These are phyloP conservation scores for Thelaira solivaga DNA, from an alignment of 2,888 invertebrate genomes.

Conservation along the genomic window DNA sequence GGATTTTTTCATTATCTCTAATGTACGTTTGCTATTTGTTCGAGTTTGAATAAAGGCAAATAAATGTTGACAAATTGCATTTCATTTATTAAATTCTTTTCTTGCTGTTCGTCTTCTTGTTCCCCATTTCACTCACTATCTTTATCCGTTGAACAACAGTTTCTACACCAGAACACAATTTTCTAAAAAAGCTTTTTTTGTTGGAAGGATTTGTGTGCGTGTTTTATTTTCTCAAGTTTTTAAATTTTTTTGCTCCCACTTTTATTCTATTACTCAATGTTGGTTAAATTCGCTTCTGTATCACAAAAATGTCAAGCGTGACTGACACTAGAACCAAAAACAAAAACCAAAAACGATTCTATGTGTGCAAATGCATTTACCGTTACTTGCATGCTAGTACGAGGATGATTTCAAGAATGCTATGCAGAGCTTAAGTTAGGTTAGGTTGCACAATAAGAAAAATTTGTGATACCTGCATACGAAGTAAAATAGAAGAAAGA, in stretches of 20 bases:
- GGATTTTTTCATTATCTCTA: not conserved
- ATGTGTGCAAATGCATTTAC: too few relatives aligned
- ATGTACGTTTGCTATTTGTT: not conserved
- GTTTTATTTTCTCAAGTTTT: not conserved
- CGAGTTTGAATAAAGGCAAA: constrained; percentile 25
- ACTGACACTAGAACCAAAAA: constrained; percentile 37
- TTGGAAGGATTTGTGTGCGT: not conserved
- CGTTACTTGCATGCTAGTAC: too few relatives aligned
- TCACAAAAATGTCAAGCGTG: constrained; percentile 47
- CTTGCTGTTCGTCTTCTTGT: not conserved
- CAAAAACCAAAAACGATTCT: too few relatives aligned
- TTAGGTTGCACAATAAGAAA: too few relatives aligned
- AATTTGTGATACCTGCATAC: too few relatives aligned
- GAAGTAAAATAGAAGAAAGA: too few relatives aligned
- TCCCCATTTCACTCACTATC: not conserved
- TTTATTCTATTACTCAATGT: constrained; percentile 30
- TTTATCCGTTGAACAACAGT: too few relatives aligned
- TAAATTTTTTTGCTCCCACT: too few relatives aligned
- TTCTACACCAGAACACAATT: too few relatives aligned
- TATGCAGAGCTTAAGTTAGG: too few relatives aligned
- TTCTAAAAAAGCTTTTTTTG: not conserved
- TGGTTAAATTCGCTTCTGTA: constrained; percentile 24
- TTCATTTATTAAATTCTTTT: constrained; percentile 26
- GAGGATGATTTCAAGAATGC: too few relatives aligned
- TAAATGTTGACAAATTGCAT: constrained; percentile 49